These are phyloP conservation scores for Simalia tracyae DNA, from an alignment of 2,797 vertebrate genomes.

Conservation along the genomic window DNA sequence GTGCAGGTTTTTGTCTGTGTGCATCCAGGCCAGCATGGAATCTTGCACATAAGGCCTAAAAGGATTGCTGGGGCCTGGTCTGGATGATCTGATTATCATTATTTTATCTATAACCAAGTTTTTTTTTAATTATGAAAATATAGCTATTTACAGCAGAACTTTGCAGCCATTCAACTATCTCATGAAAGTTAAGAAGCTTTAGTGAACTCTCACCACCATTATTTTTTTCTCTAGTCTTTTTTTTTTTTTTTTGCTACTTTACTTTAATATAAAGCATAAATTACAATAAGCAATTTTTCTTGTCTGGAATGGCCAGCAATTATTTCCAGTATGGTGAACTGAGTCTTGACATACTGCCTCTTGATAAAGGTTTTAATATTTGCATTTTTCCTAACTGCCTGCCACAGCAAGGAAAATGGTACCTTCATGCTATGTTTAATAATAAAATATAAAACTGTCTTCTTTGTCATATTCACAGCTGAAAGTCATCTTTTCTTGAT, in stretches of 20 bases:
- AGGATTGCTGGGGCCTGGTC: not conserved
- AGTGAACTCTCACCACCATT: slow-evolving; percentile 43
- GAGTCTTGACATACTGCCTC: slow-evolving; percentile 9
- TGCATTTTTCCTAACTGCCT: slow-evolving; percentile 8
- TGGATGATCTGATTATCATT: not conserved
- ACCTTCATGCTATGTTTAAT: slow-evolving; percentile 31
- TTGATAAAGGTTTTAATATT: slow-evolving; percentile 31
- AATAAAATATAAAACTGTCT: slow-evolving; percentile 48
- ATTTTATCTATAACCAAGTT: not conserved
- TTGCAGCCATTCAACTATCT: slow-evolving; percentile 32
- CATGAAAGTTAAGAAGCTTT: slow-evolving; percentile 21
- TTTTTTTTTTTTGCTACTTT: slow-evolving; percentile 44
- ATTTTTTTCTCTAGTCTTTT: slow-evolving; percentile 37
- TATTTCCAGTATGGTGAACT: slow-evolving; percentile 31
- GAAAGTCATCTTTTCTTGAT: slow-evolving; percentile 38
- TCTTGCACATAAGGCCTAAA: not conserved
- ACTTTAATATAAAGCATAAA: slow-evolving; percentile 59
- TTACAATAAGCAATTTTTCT: slow-evolving; percentile 50
- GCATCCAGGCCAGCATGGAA: not conserved
- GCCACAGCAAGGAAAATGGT: slow-evolving; percentile 35
- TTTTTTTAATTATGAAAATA: slow-evolving; percentile 2
- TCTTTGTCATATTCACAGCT: slow-evolving; percentile 42
- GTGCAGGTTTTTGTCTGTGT: not conserved
- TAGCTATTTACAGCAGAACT: slow-evolving; percentile 32
- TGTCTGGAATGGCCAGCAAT: slow-evolving; percentile 45